phyloP scores from a whole-genome alignment of 2,888 invertebrate genomes.

The Amblyjoppa proteus region DNA sequence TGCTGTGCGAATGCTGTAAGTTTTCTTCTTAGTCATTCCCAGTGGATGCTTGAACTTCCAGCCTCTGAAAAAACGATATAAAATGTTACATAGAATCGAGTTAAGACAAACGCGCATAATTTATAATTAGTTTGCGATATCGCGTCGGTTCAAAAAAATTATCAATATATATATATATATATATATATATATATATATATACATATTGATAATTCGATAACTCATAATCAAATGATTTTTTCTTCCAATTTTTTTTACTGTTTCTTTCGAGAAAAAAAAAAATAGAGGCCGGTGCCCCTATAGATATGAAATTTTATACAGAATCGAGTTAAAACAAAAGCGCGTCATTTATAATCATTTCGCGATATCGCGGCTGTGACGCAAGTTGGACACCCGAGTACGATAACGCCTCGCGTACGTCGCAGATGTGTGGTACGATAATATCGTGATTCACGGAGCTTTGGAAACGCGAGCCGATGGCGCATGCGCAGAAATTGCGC shows the following conservation, averaged over 20 bases:
- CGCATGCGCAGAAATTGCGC: neutral
- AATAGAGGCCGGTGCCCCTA: no score
- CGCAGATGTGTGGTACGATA: slow-evolving; percentile 19
- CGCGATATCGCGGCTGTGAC: slow-evolving; percentile 28
- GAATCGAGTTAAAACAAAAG: neutral
- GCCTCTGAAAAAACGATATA: slow-evolving; percentile 86
- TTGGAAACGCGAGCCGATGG: slow-evolving; percentile 4
- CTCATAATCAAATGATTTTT: neutral
- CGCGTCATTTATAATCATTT: neutral
- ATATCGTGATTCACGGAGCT: slow-evolving; percentile 30
- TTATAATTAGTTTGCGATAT: neutral
- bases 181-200: no score
- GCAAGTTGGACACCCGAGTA: slow-evolving; percentile 17
- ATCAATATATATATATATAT: no score
- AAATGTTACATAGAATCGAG: neutral
- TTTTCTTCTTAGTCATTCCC: slow-evolving; percentile 87
- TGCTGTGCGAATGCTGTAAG: slow-evolving; percentile 89
- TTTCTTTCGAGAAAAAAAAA: no score
- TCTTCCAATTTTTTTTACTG: no score
- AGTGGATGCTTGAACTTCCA: slow-evolving; percentile 94
- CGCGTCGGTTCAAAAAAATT: neutral
- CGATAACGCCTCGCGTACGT: neutral
- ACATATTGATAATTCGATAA: no score
- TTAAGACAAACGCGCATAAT: neutral
- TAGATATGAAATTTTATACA: neutral